Evolutionary conservation across 1,140 invertebrate genomes (phyloP).

Genomic region (Sarcophaga peregrina): DNA sequence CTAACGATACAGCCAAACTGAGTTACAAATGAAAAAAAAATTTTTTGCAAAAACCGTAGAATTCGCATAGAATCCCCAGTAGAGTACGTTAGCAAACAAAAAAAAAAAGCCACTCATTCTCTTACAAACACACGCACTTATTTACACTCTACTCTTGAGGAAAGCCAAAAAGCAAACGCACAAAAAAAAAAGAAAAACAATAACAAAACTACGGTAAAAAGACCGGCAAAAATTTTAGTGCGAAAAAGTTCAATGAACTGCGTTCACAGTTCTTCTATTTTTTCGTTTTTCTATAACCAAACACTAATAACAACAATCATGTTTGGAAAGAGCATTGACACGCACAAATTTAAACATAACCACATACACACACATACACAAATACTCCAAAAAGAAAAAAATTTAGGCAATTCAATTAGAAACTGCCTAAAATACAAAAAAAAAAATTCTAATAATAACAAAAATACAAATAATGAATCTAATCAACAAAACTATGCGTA

Average conservation of each 20-base stretch:
- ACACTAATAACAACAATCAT: background rate
- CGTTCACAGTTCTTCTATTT: background rate
- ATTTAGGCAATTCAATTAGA: background rate
- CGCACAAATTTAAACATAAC: background rate
- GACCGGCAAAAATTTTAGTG: background rate
- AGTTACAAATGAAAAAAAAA: background rate
- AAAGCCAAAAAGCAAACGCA: background rate
- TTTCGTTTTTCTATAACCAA: background rate
- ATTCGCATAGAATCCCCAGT: background rate
- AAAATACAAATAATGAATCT: background rate
- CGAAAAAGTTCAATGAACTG: background rate
- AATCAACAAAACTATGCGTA: background rate
- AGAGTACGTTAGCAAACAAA: too few relatives aligned
- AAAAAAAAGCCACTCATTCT: too few relatives aligned
- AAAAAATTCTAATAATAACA: background rate
- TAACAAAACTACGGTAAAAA: background rate
- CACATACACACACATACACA: background rate
- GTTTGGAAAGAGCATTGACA: background rate
- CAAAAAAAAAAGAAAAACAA: background rate
- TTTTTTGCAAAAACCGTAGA: background rate
- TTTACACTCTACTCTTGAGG: too few relatives aligned
- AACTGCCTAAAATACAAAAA: background rate
- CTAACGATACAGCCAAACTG: background rate
- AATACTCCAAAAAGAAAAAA: background rate
- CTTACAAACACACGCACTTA: too few relatives aligned